Evolutionary conservation across 2,113 vertebrate species (phyloP), one percentile per base, ranked within the genome.

Genomic region (Xyliphius kryptos): DNA sequence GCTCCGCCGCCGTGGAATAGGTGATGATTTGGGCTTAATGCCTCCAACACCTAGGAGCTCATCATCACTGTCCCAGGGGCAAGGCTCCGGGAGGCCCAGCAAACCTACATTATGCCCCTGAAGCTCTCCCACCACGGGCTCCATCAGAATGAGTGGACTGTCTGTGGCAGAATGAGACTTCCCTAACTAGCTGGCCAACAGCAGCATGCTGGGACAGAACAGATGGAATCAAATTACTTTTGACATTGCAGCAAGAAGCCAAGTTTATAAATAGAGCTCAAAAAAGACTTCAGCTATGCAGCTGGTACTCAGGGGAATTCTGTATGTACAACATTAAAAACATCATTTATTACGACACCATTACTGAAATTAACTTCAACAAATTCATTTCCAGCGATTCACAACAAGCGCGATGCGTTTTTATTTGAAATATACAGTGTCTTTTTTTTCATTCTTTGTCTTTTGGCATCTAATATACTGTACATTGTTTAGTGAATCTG

Each of bases 161-260:
- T 81, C 80, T 78, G 83, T 72, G 82, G 84, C 77, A 83, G 83
- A 84, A 84, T 79, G 56, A 72, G 69, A 79, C 74, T 81, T 70
- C 12, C 21, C 20, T 78, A 53, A 52, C 54, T 64, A 71, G 79
- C 73, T 69, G 76, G 77, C 80, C 81, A 86, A 80, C 83, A 82
- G 81, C 78, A 89, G 91, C 89, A 86, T 81, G 73, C 79, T 77
- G 76, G 80, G 86, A 85, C 83, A 91, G 87, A 89, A 90, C 90
- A 91, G 86, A 90, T 80, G 89, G 90, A 87, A 87, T 95, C 90
- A 68, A 80, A 81, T 97, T 97, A 91, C 93, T 89, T 85, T 88
- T 89, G 91, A 97, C 93, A 92, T 89, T 93, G 90, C 89, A 85
- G 84, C 88, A 72, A 83, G 83, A 66, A 91, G 84, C 87, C 88